Percentiles rank a stretch among this genome's conserved stretches.
Evolutionary conservation across 2,113 vertebrate genomes (phyloP).

Genomic region (Acanthisitta chloris): DNA sequence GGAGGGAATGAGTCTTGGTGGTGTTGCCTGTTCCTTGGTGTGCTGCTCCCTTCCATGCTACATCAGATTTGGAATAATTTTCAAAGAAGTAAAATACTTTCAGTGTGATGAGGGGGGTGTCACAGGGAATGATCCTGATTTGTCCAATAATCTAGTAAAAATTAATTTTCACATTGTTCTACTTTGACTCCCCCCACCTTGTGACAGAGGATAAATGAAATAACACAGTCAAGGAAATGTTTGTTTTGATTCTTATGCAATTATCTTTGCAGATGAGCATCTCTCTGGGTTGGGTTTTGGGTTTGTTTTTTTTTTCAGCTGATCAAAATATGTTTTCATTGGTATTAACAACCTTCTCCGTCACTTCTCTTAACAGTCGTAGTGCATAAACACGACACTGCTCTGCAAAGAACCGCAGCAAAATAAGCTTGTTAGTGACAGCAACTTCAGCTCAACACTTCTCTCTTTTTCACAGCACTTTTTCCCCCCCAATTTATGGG

Average conservation of each 20-base stretch:
- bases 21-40: background rate
- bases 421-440: conserved; percentile 1
- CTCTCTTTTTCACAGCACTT: conserved; percentile 2
- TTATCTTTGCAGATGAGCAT: conserved; percentile 38
- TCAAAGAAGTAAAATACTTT: background rate
- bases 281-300: background rate
- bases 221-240: conserved; percentile 36
- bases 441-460: conserved; percentile 51
- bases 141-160: conserved; percentile 5
- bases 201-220: conserved; percentile 24
- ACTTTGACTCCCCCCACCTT: background rate
- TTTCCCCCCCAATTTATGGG: background rate
- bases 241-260: conserved; percentile 39
- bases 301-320: background rate
- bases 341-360: background rate
- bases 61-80: background rate
- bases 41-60: background rate
- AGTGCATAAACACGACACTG: background rate
- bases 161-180: background rate
- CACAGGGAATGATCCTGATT: fast-evolving
- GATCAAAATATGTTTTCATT: conserved; percentile 32
- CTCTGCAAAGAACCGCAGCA: background rate
- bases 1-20: background rate
- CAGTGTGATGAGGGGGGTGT: background rate
- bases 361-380: conserved; percentile 3